Conservation (phyloP, 2,888 invertebrate species). For the Thumatha senex region DNA sequence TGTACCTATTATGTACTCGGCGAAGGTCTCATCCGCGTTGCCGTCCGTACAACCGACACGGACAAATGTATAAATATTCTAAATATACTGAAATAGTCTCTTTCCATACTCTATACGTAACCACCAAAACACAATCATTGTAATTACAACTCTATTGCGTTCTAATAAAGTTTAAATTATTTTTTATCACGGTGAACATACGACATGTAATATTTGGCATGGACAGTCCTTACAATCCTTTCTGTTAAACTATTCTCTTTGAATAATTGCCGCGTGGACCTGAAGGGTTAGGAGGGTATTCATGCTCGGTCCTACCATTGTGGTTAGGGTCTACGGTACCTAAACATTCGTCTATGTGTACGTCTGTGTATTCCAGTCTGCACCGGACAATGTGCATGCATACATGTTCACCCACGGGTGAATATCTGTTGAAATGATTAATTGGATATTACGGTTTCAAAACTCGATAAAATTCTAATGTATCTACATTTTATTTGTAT, state of each 20-base stretch:
- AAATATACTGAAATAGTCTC: constrained; percentile 76
- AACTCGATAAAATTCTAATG: constrained; percentile 27
- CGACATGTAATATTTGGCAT: constrained; percentile 28
- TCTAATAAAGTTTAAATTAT: constrained; percentile 26
- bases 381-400: constrained; percentile 49
- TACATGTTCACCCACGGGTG: constrained; percentile 36
- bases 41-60: constrained; percentile 59
- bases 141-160: constrained; percentile 24
- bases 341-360: constrained; percentile 10
- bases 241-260: constrained; percentile 84
- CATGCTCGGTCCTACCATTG: constrained; percentile 74
- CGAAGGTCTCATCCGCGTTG: constrained; percentile 69
- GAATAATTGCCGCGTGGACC: constrained; percentile 84
- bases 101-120: constrained; percentile 19
- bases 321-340: constrained; percentile 59
- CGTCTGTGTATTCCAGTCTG: constrained; percentile 36
- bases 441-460: constrained; percentile 29
- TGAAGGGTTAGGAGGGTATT: constrained; percentile 81
- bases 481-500: constrained; percentile 24
- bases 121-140: background rate
- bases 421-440: constrained; percentile 42
- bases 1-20: constrained; percentile 72
- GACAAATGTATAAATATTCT: constrained; percentile 81
- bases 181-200: constrained; percentile 10
- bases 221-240: constrained; percentile 76